phyloP scores from a whole-genome alignment of 2,113 vertebrate species.

The Ursus arctos region DNA sequence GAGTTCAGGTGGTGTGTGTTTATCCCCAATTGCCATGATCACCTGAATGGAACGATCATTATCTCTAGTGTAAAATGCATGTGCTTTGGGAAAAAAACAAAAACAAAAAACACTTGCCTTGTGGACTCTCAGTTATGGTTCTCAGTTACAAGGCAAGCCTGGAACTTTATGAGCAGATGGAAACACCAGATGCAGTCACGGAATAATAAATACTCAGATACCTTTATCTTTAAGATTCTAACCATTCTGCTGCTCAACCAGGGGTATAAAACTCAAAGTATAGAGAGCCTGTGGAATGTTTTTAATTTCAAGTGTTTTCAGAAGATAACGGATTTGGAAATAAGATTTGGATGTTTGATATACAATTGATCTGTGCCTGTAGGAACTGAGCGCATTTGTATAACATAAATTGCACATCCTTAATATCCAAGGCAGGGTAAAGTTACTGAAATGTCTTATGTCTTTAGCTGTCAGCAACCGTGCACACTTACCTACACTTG shows the following conservation, averaged over 20 bases:
- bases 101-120: neutral
- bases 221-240: constrained; percentile 52
- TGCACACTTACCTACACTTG: constrained; percentile 39
- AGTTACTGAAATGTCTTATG: constrained; percentile 63
- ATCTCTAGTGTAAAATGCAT: constrained; percentile 60
- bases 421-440: constrained; percentile 29
- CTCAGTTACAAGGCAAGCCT: constrained; percentile 62
- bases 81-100: constrained; percentile 35
- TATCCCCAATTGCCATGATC: neutral
- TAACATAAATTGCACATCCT: constrained; percentile 55
- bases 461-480: constrained; percentile 64
- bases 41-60: constrained; percentile 38
- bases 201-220: constrained; percentile 67
- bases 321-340: constrained; percentile 59
- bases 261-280: constrained; percentile 50
- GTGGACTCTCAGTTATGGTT: constrained; percentile 12
- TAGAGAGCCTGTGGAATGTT: neutral
- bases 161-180: constrained; percentile 71
- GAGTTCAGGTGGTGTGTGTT: neutral
- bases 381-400: neutral
- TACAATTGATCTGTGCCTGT: constrained; percentile 29
- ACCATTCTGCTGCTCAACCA: constrained; percentile 27
- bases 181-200: constrained; percentile 49
- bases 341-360: constrained; percentile 57
- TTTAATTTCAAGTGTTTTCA: constrained; percentile 67